Evolutionary conservation across 2,113 vertebrate species (phyloP), one percentile per base, ranked within the genome.

Genomic region (Silurus asotus): DNA sequence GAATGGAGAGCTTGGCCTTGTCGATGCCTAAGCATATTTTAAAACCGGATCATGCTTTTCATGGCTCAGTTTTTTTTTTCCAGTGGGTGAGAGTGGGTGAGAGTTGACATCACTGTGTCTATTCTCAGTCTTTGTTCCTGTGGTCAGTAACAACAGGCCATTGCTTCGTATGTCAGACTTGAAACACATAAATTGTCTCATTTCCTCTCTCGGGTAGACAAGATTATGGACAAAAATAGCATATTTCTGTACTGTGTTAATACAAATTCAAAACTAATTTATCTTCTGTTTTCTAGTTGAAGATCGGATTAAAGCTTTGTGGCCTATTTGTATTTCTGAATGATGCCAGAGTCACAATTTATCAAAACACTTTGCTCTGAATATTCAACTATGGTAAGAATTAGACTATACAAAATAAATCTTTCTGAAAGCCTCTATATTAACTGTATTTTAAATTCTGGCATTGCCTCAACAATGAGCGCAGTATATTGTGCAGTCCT

Each of bases 1-100:
- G 82, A 78, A 90, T 56, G 59, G 5, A 81, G 62, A 76, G 64
- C 72, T 77, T 64, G 28, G 80, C 77, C 70, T 83, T 67, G 56
- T 7, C 37, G 49, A 48, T 77, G 48, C 79, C 45, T 28, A 72
- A 62, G 45, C 84, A 82, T 81, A 82, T 85, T 81, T 86, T 49
- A 45, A 61, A 83, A 64, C 62, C 64, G 17, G 15, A 13, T 56
- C 48, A 28, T 64, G 56, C 85, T 81, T 62, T 86, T 86, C 65
- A 81, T 74, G 78, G 55, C 67, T n/a, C 59, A 8, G 51, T 82
- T 17, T 84, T 84, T 17, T 58, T 84, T 37, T 58, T 84, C 56
- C 65, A 83, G 19, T 45, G 23, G 74, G n/a, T n/a, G n/a, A 23
- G 58, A 74, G 65, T 75, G 75, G 75, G 59, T 81, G 82, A 87